These are phyloP conservation scores for Aricia agestis DNA, from an alignment of 1,140 invertebrate genomes.

Conservation along the genomic window DNA sequence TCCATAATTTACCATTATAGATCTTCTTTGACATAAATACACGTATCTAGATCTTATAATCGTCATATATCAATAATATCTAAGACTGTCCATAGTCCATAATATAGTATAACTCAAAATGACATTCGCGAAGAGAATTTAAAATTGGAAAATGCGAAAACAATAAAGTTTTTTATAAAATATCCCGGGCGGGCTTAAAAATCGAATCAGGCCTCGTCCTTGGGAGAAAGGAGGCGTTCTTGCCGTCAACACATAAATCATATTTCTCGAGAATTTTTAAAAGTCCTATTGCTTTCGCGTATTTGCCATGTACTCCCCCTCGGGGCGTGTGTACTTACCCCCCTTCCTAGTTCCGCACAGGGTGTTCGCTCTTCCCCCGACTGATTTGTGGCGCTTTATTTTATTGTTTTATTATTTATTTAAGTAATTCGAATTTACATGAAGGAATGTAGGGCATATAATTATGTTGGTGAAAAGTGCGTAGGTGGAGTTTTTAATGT, in stretches of 20 bases:
- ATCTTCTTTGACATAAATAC: no score
- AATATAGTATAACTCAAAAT: neutral
- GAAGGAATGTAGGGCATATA: neutral
- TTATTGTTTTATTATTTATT: conserved; percentile 14
- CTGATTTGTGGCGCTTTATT: conserved; percentile 35
- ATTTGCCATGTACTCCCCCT: conserved; percentile 74
- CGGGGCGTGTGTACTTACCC: conserved; percentile 70
- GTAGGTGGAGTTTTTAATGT: no score
- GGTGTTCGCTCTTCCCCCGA: conserved; percentile 33
- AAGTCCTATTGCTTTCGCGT: conserved; percentile 77
- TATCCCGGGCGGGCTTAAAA: conserved; percentile 57
- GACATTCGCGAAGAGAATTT: conserved; percentile 6
- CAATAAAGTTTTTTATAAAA: conserved; percentile 34
- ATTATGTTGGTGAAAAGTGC: no score
- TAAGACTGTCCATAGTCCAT: neutral
- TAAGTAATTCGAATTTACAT: neutral
- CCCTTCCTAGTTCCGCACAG: conserved; percentile 72
- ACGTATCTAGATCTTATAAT: no score
- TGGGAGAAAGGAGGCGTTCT: conserved; percentile 62
- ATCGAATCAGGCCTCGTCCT: conserved; percentile 72
- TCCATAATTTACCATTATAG: no score
- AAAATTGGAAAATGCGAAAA: conserved; percentile 26
- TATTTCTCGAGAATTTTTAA: conserved; percentile 77
- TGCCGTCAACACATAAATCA: conserved; percentile 76
- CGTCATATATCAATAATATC: no score